phyloP scores from a whole-genome alignment of 2,113 vertebrate genomes.

The Amazona guildingii region DNA sequence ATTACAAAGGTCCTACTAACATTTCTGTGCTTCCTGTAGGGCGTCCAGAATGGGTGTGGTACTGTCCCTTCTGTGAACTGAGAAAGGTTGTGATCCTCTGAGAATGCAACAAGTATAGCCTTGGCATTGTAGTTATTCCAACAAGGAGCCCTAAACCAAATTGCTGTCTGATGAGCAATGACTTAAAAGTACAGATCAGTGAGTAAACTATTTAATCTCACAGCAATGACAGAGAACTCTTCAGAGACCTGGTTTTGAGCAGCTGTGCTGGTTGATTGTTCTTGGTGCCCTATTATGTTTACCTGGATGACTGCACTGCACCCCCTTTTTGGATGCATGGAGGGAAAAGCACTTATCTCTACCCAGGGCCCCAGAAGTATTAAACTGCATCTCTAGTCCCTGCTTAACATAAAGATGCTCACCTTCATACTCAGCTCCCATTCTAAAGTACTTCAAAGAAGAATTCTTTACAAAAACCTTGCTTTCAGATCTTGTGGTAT shows the following conservation, averaged over 20 bases:
- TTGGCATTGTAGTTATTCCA: not conserved
- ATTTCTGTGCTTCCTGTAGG: constrained; percentile 20
- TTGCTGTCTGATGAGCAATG: not conserved
- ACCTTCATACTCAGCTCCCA: not conserved
- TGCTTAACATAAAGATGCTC: not conserved
- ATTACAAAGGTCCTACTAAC: constrained; percentile 45
- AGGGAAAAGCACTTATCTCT: not conserved
- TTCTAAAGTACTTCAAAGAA: not conserved
- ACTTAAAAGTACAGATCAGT: not conserved
- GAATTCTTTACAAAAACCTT: not conserved
- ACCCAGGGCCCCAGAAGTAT: not conserved
- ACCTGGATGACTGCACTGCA: not conserved
- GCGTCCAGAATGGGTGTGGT: not conserved
- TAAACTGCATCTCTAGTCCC: not conserved
- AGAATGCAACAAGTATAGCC: not conserved
- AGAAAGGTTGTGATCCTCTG: not conserved
- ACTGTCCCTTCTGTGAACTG: not conserved
- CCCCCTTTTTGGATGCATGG: not conserved
- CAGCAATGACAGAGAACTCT: not conserved
- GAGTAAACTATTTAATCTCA: not conserved
- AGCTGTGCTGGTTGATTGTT: not conserved
- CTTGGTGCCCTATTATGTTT: not conserved
- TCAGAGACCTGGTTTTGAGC: not conserved
- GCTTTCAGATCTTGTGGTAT: not conserved
- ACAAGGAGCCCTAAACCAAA: not conserved